These are phyloP conservation scores for Epistrophella euchroma DNA, from an alignment of 2,888 invertebrate genomes.

Conservation along the genomic window DNA sequence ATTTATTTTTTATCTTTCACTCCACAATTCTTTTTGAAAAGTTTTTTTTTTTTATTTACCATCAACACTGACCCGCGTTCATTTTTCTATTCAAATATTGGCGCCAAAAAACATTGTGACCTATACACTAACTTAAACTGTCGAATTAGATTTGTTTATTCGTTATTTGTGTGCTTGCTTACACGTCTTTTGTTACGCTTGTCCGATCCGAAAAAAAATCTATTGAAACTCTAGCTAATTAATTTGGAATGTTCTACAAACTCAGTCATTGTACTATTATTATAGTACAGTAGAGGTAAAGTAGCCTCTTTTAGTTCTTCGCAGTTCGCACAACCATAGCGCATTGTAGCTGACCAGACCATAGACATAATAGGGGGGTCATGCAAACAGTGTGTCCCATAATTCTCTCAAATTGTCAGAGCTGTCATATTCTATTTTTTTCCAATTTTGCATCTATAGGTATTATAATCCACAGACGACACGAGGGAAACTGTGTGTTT, in stretches of 20 bases:
- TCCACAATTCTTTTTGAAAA: neutral
- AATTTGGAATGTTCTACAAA: constrained; percentile 73
- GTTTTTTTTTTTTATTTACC: constrained; percentile 17
- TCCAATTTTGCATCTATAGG: constrained; percentile 41
- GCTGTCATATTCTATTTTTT: constrained; percentile 71
- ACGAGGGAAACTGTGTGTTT: constrained; percentile 37
- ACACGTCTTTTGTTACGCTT: constrained; percentile 54
- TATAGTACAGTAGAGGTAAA: too few relatives aligned
- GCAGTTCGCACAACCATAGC: too few relatives aligned
- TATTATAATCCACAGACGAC: constrained; percentile 38
- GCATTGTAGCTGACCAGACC: neutral
- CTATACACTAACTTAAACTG: constrained; percentile 43
- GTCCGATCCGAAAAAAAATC: constrained; percentile 33
- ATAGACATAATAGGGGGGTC: constrained; percentile 6
- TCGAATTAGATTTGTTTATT: constrained; percentile 64
- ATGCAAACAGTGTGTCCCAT: constrained; percentile 59
- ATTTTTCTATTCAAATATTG: constrained; percentile 56
- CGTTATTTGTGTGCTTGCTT: constrained; percentile 39
- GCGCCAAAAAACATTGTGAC: constrained; percentile 57
- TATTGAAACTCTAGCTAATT: constrained; percentile 63
- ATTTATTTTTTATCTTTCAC: neutral
- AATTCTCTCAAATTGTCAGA: constrained; percentile 69
- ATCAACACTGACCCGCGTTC: neutral
- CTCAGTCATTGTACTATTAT: constrained; percentile 45
- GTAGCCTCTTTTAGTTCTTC: neutral